A percentile compares a stretch with the other conserved stretches of the same genome.
Evolutionary conservation across 2,888 invertebrate genomes (phyloP).

Genomic region (Aplocera efformata): DNA sequence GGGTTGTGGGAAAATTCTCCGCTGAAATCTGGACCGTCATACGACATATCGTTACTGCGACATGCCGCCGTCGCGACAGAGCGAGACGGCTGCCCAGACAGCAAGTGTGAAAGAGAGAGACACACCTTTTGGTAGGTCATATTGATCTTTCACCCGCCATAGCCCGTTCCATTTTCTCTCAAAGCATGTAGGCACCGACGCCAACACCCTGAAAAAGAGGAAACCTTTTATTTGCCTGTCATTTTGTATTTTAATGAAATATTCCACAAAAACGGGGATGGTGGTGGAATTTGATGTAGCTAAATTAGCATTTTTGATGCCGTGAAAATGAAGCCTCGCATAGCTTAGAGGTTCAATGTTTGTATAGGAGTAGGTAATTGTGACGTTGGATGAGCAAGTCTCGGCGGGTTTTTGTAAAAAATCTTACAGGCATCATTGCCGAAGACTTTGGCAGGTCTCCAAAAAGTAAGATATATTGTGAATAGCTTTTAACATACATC

Average conservation of each 20-base stretch:
- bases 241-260: constrained; percentile 74
- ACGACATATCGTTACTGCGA: constrained; percentile 70
- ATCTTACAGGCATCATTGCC: constrained; percentile 1
- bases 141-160: constrained; percentile 81
- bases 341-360: constrained; percentile 29
- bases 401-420: constrained; percentile 3
- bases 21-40: constrained; percentile 58
- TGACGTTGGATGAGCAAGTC: constrained; percentile 9
- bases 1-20: constrained; percentile 54
- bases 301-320: constrained; percentile 67
- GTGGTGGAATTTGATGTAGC: constrained; percentile 54
- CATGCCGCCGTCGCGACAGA: constrained; percentile 53
- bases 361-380: constrained; percentile 33
- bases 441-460: no score
- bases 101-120: constrained; percentile 47
- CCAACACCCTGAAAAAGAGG: constrained; percentile 54
- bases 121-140: constrained; percentile 73
- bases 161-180: constrained; percentile 72
- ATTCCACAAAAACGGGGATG: constrained; percentile 55
- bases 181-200: constrained; percentile 59
- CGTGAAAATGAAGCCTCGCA: constrained; percentile 49
- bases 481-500: no score
- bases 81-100: constrained; percentile 39
- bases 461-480: no score
- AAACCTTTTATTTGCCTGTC: constrained; percentile 69